Base-by-base conservation (phyloP, 2,888 invertebrate genomes). In the Salticus scenicus region DNA sequence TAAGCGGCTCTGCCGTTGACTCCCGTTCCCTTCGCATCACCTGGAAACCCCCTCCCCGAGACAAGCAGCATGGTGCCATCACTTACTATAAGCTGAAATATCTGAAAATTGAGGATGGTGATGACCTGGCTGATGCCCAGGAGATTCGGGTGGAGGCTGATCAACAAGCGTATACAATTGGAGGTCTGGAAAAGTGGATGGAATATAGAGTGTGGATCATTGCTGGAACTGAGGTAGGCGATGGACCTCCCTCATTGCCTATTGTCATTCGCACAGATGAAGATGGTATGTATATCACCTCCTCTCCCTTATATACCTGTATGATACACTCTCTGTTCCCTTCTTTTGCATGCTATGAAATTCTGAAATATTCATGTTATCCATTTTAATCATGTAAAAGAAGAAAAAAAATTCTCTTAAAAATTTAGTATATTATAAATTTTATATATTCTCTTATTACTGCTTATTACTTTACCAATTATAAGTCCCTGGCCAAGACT, bases 171-270 rank as follows among this genome's bases (percentile, higher is more conserved):
- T 95, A 96, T 92, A 93, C 95, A 88, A 93, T 98, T 92, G 96
- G 96, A 91, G 97, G 97, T 92, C 94, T 98, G 91, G 95, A 96
- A 91, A 95, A 96, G 88, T 98, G 97, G 97, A 98, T 98, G 86
- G 95, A 96, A 92, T 99, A 99, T 94, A 95, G 97, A 92, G 95
- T 99, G 91, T 97, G 97, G 97, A 96, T 98, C 90, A 93, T 97
- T 90, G 98, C 98, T 89, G 97, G 97, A 91, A 99, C 98, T 90
- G 95, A 95, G 90, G 97, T 98, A 90, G 99, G 99, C 91, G 97
- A 98, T 92, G 98, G 99, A 88, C 98, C 96, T 88, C 94, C 95
- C 90, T 97, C 97, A 90, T 95, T 95, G 92, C 97, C 97, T 88
- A 95, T 98, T 93, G 94, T 95, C 90, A 95, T 97, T 90, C 95